These are phyloP conservation scores for Halcyon senegalensis DNA, from an alignment of 2,113 vertebrate genomes.

Conservation along the genomic window DNA sequence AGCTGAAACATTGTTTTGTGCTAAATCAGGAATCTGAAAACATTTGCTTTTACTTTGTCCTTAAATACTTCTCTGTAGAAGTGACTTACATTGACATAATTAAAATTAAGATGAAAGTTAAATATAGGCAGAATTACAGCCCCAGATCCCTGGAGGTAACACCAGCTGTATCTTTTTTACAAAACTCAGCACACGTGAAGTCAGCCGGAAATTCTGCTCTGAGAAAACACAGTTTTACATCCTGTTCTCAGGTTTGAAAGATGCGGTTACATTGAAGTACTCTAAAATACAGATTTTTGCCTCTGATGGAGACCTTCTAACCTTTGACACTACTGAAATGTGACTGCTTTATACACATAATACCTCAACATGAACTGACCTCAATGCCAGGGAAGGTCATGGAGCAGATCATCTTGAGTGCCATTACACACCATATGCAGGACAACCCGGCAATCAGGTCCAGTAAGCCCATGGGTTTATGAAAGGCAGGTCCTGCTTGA, in stretches of 20 bases:
- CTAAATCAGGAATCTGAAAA: neutral
- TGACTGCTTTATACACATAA: neutral
- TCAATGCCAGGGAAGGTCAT: no score
- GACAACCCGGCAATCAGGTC: no score
- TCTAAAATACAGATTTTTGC: neutral
- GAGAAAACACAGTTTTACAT: neutral
- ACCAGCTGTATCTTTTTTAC: neutral
- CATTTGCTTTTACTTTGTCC: neutral
- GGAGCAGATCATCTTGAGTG: no score
- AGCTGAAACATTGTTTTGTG: neutral
- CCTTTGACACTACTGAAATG: fast-evolving
- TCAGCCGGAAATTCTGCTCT: neutral
- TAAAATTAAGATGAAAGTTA: neutral
- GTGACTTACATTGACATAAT: neutral
- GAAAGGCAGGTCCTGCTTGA: no score
- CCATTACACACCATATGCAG: no score
- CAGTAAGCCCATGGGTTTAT: no score
- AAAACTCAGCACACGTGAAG: fast-evolving
- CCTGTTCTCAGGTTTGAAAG: neutral
- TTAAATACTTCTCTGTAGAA: neutral
- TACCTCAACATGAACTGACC: no score
- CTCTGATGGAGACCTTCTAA: neutral
- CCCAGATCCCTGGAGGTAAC: neutral
- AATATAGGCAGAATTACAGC: neutral
- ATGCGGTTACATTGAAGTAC: fast-evolving